A percentile compares a stretch with the other conserved stretches of the same genome.
phyloP scores from a whole-genome alignment of 2,888 invertebrate genomes.

The Trissolcus brochymenae region DNA sequence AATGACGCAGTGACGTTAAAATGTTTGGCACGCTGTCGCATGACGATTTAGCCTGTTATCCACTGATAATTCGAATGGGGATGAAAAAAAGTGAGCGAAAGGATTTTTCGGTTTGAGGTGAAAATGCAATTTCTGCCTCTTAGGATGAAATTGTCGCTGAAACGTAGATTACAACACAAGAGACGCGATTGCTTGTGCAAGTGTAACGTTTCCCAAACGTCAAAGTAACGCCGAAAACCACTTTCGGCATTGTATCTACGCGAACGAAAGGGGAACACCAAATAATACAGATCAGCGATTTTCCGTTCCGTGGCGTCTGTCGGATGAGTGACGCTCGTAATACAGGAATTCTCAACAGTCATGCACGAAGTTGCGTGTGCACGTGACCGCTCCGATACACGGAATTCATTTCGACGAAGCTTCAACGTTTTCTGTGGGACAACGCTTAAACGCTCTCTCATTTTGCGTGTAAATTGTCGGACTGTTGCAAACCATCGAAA shows the following conservation, averaged over 20 bases:
- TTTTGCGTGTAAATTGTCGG: slow-evolving; percentile 14
- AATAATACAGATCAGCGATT: slow-evolving; percentile 45
- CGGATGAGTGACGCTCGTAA: slow-evolving; percentile 26
- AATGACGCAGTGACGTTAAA: no score
- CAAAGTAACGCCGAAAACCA: slow-evolving; percentile 46
- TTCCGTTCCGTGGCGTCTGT: slow-evolving; percentile 30
- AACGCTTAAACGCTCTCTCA: slow-evolving; percentile 17
- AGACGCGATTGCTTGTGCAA: slow-evolving; percentile 30
- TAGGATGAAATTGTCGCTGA: slow-evolving; percentile 29
- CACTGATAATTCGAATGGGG: neutral
- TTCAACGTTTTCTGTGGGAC: neutral
- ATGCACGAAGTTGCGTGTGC: slow-evolving; percentile 8
- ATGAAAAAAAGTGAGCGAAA: neutral
- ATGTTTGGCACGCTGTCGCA: no score
- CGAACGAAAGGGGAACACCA: slow-evolving; percentile 11
- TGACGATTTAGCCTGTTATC: neutral
- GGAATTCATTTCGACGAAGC: slow-evolving; percentile 33
- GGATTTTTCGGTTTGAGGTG: neutral
- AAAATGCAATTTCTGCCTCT: slow-evolving; percentile 29
- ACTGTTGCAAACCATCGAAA: slow-evolving; percentile 7
- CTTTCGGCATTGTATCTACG: slow-evolving; percentile 35
- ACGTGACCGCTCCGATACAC: slow-evolving; percentile 23
- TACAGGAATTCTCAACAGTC: slow-evolving; percentile 8
- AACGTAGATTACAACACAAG: slow-evolving; percentile 20
- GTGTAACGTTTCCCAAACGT: slow-evolving; percentile 22